phyloP scores from a whole-genome alignment of 2,888 invertebrate species.

The Spilosoma lubricipeda region DNA sequence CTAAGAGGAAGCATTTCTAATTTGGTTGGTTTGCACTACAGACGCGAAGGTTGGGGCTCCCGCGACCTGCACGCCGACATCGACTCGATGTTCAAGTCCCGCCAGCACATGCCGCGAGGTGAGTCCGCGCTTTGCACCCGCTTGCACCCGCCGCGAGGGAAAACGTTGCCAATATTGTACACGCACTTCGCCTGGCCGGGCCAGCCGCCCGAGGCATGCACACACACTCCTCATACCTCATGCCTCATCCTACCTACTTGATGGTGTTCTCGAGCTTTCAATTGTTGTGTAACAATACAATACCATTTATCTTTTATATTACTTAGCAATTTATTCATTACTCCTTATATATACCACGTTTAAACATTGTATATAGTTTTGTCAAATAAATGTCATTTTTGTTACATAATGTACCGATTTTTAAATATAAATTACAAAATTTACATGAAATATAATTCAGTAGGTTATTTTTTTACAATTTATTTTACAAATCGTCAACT shows the following conservation, averaged over 20 bases:
- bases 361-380: not conserved
- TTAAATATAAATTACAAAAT: not conserved
- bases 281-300: not conserved
- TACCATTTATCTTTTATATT: not conserved
- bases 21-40: conserved; percentile 44
- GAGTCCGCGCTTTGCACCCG: conserved; percentile 71
- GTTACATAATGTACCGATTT: not conserved
- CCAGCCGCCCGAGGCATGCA: conserved; percentile 23
- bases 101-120: conserved; percentile 90
- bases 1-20: not conserved
- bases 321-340: not conserved
- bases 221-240: too few relatives aligned
- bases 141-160: conserved; percentile 62
- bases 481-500: not conserved
- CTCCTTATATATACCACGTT: not conserved
- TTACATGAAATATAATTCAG: not conserved
- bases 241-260: conserved; percentile 11
- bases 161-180: conserved; percentile 76
- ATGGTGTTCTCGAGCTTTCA: conserved; percentile 18
- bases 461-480: not conserved
- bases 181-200: conserved; percentile 32
- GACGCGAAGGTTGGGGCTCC: conserved; percentile 86
- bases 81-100: conserved; percentile 89
- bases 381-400: not conserved
- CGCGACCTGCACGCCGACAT: conserved; percentile 91